Conservation (phyloP, 2,888 invertebrate genomes). For the Nemapogon koenigi region DNA sequence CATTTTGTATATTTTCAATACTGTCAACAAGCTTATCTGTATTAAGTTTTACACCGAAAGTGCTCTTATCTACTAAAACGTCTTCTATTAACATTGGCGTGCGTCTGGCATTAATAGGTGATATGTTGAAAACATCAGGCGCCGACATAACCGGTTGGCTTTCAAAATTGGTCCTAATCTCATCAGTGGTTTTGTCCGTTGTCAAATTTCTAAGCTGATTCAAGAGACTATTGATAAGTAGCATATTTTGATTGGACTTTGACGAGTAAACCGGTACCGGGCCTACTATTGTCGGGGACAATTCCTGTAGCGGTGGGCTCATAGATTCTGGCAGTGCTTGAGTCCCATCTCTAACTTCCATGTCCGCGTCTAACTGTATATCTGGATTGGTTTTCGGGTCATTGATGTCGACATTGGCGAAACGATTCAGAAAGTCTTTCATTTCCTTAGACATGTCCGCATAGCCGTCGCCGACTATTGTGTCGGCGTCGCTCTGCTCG, state of each 20-base stretch:
- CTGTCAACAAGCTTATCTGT: conserved; percentile 12
- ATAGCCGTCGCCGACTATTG: conserved; percentile 36
- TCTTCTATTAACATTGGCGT: conserved; percentile 28
- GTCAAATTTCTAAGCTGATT: conserved; percentile 17
- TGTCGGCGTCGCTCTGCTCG: conserved; percentile 40
- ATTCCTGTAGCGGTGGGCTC: conserved; percentile 50
- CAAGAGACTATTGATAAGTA: conserved; percentile 27
- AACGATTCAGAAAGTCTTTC: conserved; percentile 48
- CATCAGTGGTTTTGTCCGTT: conserved; percentile 21
- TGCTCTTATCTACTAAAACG: conserved; percentile 20
- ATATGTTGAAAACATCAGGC: conserved; percentile 29
- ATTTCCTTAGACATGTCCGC: conserved; percentile 34
- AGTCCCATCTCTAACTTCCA: too few relatives aligned
- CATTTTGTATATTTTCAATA: conserved; percentile 15
- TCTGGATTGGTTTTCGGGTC: conserved; percentile 7
- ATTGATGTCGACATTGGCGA: conserved; percentile 40
- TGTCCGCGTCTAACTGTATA: too few relatives aligned
- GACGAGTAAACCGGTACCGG: conserved; percentile 36
- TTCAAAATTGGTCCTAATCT: conserved; percentile 24
- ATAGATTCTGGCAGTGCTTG: conserved; percentile 38
- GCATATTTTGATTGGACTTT: conserved; percentile 29
- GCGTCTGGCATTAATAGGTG: conserved; percentile 32
- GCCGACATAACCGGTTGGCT: background rate
- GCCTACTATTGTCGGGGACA: conserved; percentile 42
- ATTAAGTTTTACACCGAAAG: too few relatives aligned